Base-by-base conservation (phyloP, 2,888 invertebrate species). In the Lasioglossum vierecki region DNA sequence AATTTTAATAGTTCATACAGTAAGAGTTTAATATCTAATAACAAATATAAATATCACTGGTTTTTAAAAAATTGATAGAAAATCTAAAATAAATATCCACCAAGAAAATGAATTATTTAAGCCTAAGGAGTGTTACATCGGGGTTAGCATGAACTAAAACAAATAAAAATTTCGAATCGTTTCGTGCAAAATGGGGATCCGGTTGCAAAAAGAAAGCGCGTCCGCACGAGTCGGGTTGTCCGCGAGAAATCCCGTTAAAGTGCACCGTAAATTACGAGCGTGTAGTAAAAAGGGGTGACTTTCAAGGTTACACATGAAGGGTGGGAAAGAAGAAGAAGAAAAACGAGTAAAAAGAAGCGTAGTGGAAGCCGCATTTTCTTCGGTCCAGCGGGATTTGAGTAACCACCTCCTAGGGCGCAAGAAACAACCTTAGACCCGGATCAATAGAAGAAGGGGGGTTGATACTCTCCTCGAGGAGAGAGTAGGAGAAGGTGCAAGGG, bases 391-490 rank as follows among this genome's bases (percentile, higher is more conserved):
- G 81, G 84, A 89, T 82, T 74, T 86, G 83, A 76, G 83, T 83
- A 83, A 88, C 84, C 60, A 76, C 83, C 84, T 85, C 80, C 84
- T 85, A 84, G 88, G 81, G 86, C 90, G 90, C 93, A 93, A 94
- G 94, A 94, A 94, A 94, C 93, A 89, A 91, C 92, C 93, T 93
- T 94, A 93, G 93, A 92, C 88, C 89, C 91, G 93, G 94, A 94
- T 94, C 94, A 94, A 95, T 95, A 94, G 93, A 94, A 94, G 93
- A 93, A 93, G 94, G 93, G 92, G 89, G 91, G 90, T 90, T 90
- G 86, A 91, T 86, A 84, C 87, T 86, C 88, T 86, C 88, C 87
- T 88, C 79, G 85, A 76, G 82, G 79, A 83, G 87, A 81, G 89
- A 11, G 60, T n/a, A 15, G 87, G 87, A 83, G 85, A 78, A 78